Percentiles rank a stretch among this genome's conserved stretches.
Conservation (phyloP, 2,797 vertebrate genomes). For the Leptoclinus maculatus region DNA sequence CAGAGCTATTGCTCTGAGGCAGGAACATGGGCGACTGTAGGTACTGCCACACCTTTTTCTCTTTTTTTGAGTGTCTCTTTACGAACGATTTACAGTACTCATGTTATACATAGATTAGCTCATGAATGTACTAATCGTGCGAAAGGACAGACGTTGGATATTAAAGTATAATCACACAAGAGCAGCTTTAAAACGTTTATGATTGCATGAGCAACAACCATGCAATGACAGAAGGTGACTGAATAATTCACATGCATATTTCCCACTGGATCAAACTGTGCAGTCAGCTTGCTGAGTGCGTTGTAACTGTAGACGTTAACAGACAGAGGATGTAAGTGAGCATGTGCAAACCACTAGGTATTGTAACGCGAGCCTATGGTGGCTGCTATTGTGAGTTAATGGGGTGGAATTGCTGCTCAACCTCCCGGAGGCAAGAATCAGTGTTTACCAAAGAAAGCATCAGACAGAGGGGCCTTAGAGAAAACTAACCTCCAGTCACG, state of each 20-base stretch:
- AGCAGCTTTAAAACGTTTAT: conserved; percentile 11
- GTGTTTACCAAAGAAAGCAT: conserved; percentile 60
- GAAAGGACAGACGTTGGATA: neutral
- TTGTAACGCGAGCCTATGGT: conserved; percentile 63
- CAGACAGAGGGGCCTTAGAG: conserved; percentile 35
- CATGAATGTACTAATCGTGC: neutral
- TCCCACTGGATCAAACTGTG: conserved; percentile 46
- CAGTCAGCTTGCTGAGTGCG: conserved; percentile 42
- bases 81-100: neutral
- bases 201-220: neutral
- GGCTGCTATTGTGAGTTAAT: conserved; percentile 67
- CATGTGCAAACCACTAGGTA: conserved; percentile 62
- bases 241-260: conserved; percentile 61
- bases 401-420: conserved; percentile 63
- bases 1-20: conserved; percentile 8
- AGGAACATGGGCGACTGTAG: conserved; percentile 10
- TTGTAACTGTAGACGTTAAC: conserved; percentile 56
- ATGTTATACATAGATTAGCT: neutral
- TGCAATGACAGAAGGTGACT: conserved; percentile 32
- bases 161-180: conserved; percentile 11
- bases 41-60: conserved; percentile 8
- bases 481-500: conserved; percentile 29
- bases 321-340: conserved; percentile 67
- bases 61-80: neutral
- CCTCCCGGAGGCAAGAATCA: conserved; percentile 65